Evolutionary conservation across 2,113 vertebrate species (phyloP).

Genomic region (Butorides virescens): DNA sequence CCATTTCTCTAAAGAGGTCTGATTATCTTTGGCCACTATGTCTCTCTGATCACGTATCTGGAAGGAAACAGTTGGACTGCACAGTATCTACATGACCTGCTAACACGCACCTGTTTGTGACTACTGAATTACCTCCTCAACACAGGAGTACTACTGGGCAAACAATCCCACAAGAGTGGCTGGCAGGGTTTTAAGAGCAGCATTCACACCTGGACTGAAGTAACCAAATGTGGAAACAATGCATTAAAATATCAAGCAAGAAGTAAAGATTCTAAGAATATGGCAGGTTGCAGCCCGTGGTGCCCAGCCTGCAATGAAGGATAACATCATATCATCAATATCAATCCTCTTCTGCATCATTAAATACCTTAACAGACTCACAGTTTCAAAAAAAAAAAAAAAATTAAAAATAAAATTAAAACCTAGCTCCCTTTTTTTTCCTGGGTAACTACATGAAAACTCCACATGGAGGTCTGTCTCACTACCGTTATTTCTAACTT

Average conservation of each 20-base stretch:
- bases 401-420: background rate
- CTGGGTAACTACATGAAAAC: conserved; percentile 31
- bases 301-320: background rate
- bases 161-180: background rate
- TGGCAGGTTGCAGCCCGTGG: background rate
- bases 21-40: background rate
- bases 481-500: conserved; percentile 45
- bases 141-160: background rate
- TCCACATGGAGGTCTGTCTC: background rate
- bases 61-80: background rate
- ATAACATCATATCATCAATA: background rate
- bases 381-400: background rate
- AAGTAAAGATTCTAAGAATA: background rate
- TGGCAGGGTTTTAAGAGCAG: background rate
- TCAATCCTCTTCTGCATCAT: background rate
- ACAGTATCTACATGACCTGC: background rate
- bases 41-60: background rate
- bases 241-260: background rate
- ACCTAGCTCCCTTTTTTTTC: background rate
- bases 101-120: background rate
- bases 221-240: background rate
- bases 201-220: background rate
- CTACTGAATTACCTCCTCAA: background rate
- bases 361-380: background rate
- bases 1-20: background rate